phyloP scores from a whole-genome alignment of 1,140 invertebrate species.

The Ceratosolen fusciceps region DNA sequence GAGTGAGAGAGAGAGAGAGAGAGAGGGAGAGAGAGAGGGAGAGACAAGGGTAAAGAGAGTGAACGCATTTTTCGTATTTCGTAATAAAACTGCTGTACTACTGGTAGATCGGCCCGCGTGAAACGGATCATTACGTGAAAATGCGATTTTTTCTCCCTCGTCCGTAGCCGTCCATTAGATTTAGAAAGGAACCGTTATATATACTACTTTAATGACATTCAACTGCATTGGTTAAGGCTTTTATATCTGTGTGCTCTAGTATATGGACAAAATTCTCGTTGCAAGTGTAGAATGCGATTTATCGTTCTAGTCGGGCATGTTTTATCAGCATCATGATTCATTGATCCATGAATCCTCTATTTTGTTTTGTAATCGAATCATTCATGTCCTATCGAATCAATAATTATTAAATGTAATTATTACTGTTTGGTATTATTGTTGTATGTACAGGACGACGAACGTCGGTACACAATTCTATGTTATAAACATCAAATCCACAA shows the following conservation, averaged over 20 bases:
- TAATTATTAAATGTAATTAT: no score
- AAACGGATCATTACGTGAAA: conserved; percentile 49
- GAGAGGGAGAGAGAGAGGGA: not conserved
- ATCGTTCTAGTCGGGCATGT: not conserved
- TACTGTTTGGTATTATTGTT: no score
- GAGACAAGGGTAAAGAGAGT: not conserved
- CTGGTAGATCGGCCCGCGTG: conserved; percentile 8
- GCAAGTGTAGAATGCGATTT: conserved; percentile 1
- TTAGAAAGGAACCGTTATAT: conserved; percentile 53
- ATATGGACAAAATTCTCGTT: conserved; percentile 40
- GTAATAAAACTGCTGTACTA: not conserved
- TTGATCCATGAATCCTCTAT: not conserved
- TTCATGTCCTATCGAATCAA: not conserved
- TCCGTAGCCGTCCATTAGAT: conserved; percentile 50
- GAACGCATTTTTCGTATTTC: conserved; percentile 33
- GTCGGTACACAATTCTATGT: no score
- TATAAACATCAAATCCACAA: no score
- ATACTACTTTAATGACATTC: conserved; percentile 47
- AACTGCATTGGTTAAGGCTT: not conserved
- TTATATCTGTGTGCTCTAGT: not conserved
- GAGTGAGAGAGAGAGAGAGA: not conserved
- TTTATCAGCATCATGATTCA: conserved; percentile 16
- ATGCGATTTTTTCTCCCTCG: conserved; percentile 42
- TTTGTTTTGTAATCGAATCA: conserved; percentile 11
- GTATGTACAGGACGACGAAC: no score